Percentiles rank a stretch among this genome's conserved stretches.
These are phyloP conservation scores for Sebastes trivittatus DNA, from an alignment of 2,797 vertebrate species.

Conservation along the genomic window DNA sequence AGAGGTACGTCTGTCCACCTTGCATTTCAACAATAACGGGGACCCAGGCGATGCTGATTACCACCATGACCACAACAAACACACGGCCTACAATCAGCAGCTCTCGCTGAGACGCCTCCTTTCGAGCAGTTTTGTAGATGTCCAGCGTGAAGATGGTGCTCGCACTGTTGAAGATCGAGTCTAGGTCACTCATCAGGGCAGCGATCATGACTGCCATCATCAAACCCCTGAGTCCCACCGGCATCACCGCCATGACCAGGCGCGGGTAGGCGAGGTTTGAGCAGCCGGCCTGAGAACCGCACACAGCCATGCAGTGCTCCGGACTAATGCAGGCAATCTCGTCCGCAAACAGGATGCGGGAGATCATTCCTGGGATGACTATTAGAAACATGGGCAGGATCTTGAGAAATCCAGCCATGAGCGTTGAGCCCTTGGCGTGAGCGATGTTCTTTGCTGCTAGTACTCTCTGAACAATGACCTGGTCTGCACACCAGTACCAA, in stretches of 20 bases:
- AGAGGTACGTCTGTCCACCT: slow-evolving; percentile 98
- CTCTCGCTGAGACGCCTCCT: slow-evolving; percentile 87
- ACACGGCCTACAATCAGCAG: slow-evolving; percentile 92
- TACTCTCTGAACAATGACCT: slow-evolving; percentile 98
- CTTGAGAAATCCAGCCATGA: slow-evolving; percentile 97
- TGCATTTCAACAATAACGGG: slow-evolving; percentile 99
- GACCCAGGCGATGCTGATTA: slow-evolving; percentile 97
- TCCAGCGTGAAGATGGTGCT: slow-evolving; percentile 99
- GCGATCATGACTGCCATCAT: slow-evolving; percentile 99
- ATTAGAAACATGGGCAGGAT: slow-evolving; percentile 98
- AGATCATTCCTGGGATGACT: slow-evolving; percentile 98
- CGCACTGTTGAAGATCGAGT: slow-evolving; percentile 98
- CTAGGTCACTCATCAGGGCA: slow-evolving; percentile 98
- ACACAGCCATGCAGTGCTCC: slow-evolving; percentile 97
- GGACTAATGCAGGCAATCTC: slow-evolving; percentile 96
- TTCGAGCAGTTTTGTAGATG: slow-evolving; percentile 91
- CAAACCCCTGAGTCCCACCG: slow-evolving; percentile 93
- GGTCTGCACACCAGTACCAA: slow-evolving; percentile 99
- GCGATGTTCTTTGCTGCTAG: slow-evolving; percentile 95
- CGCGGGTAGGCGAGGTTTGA: slow-evolving; percentile 98
- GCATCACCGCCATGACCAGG: slow-evolving; percentile 95
- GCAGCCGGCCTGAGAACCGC: slow-evolving; percentile 95
- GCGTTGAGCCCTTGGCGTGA: slow-evolving; percentile 94
- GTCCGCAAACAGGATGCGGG: slow-evolving; percentile 92
- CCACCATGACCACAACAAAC: slow-evolving; percentile 96